Evolutionary conservation across 2,888 invertebrate species (phyloP), one percentile per base, ranked within the genome.

Genomic region (Kryphioiulus occultus): DNA sequence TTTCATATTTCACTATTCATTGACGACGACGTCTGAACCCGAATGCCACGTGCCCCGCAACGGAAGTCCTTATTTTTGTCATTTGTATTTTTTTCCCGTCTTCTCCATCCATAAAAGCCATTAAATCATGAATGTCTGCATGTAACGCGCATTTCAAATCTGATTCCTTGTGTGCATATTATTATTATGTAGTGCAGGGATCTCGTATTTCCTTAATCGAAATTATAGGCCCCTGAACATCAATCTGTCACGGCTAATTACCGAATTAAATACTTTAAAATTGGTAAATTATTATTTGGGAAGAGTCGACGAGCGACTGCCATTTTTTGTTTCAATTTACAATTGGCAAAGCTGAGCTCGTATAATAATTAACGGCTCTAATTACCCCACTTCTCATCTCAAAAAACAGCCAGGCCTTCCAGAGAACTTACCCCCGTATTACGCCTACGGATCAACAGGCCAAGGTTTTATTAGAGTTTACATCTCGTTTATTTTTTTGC

Each of bases 1-100:
- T 68, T 68, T 68, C 68, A 68, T 68, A 68, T 68, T 68, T 68
- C 68, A 68, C 68, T 68, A 68, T 68, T 68, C 68, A 68, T 68
- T 68, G 68, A 26, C 68, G 68, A 68, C n/a, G 68, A 68, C 68
- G 68, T 68, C 26, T 68, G 68, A 68, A 68, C 68, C 26, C 68
- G 68, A 68, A 68, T 26, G 68, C 68, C 68, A 68, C 68, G 68
- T 68, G 68, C 68, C 68, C 68, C 26, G 68, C 68, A 68, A 68
- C 68, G 68, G 68, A 68, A 68, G 68, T 68, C 68, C 68, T 68
- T 68, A 68, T 68, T 68, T 68, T 68, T 68, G 68, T 26, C 68
- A 68, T 68, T 26, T 26, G 68, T 68, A 68, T 68, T 68, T 68
- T 68, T 53, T 53, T 53, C n/a, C n/a, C 5, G 53, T 53, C 53